A percentile compares a stretch with the other conserved stretches of the same genome.
phyloP scores from a whole-genome alignment of 2,113 vertebrate species.

The Pyrgilauda ruficollis region DNA sequence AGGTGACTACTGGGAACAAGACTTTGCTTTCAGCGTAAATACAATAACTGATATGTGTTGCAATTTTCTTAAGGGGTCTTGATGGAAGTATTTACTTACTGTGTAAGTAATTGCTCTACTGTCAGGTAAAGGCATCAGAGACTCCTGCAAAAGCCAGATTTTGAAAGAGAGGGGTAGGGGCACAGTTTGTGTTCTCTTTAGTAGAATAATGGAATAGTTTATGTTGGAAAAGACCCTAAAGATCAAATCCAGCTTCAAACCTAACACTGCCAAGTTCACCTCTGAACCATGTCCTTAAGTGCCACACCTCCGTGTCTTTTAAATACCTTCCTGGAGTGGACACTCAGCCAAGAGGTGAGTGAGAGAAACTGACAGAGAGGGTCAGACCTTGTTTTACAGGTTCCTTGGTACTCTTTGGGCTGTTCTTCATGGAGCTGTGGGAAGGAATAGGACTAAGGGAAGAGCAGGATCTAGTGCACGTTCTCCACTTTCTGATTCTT shows the following conservation, averaged over 20 bases:
- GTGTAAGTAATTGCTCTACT: not conserved
- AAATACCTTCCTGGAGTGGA: not conserved
- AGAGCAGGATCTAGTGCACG: not conserved
- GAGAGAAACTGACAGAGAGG: not conserved
- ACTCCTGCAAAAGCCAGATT: not conserved
- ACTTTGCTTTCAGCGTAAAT: not conserved
- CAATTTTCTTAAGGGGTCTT: not conserved
- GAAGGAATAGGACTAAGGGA: not conserved
- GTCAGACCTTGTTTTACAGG: not conserved
- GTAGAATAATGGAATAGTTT: not conserved
- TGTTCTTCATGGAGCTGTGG: not conserved
- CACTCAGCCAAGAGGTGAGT: not conserved
- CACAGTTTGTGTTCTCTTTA: not conserved
- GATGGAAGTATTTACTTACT: not conserved
- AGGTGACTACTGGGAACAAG: not conserved
- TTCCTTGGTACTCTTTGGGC: not conserved
- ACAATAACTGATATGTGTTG: not conserved
- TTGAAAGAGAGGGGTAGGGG: not conserved
- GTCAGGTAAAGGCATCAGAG: not conserved
- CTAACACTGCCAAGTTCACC: not conserved
- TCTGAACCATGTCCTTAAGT: not conserved
- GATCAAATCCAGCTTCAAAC: not conserved
- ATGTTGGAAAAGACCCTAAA: not conserved
- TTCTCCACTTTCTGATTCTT: not conserved
- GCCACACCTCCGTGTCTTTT: not conserved